Conservation (phyloP, 1,140 invertebrate species). For the Pomacea maculata region DNA sequence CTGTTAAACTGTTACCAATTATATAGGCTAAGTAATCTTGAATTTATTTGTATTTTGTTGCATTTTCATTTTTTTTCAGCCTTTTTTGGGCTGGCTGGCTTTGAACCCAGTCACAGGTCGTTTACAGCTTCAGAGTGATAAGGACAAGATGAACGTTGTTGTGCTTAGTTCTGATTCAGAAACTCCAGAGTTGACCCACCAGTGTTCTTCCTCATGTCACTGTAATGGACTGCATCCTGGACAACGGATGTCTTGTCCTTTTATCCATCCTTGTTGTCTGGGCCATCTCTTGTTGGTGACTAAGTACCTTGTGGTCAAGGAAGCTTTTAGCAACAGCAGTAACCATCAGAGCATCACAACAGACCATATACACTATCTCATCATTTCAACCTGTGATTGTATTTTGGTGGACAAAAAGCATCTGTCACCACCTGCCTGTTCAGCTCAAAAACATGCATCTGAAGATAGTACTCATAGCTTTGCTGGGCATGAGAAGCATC, state of each 20-base stretch:
- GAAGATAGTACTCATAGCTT: no score
- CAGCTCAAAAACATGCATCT: not conserved
- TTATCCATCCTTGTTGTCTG: conserved; percentile 2
- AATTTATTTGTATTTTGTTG: no score
- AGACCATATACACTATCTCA: not conserved
- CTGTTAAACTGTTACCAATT: no score
- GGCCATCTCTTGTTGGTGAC: conserved; percentile 7
- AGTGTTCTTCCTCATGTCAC: not conserved
- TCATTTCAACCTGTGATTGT: not conserved
- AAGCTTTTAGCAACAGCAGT: not conserved
- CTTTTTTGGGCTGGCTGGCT: conserved; percentile 7
- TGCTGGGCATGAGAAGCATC: not conserved
- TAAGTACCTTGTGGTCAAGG: conserved; percentile 1
- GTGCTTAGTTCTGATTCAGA: not conserved
- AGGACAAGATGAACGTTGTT: not conserved
- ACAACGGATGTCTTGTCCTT: not conserved
- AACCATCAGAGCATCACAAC: not conserved
- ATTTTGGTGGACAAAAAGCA: not conserved
- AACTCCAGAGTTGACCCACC: not conserved
- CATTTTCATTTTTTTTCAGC: not conserved
- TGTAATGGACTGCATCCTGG: not conserved
- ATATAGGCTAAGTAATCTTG: no score
- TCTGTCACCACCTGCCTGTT: not conserved
- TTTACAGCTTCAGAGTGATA: not conserved
- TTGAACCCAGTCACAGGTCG: not conserved